Conservation (phyloP, 1,140 invertebrate genomes). For the fruit fly (Drosophila melanogaster) region Release_6_plus_ISO1_MT NT_033777.3:17182501-17183000, state of each 20-base stretch:
- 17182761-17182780: constrained; percentile 7
- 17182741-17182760: constrained; percentile 25
- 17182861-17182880: not conserved
- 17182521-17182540: constrained; percentile 62
- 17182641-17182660: constrained; percentile 51
- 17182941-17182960: not conserved
- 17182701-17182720: constrained; percentile 50
- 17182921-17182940: not conserved
- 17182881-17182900: not conserved
- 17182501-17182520: constrained; percentile 22
- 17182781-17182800: constrained; percentile 7
- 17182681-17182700: constrained; percentile 66
- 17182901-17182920: too few relatives aligned
- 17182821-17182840: not conserved
- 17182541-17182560: constrained; percentile 67
- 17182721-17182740: constrained; percentile 67
- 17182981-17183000: not conserved
- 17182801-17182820: constrained; percentile 11
- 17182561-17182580: constrained; percentile 45
- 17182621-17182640: constrained; percentile 9
- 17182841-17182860: not conserved
- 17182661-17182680: constrained; percentile 52
- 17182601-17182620: not conserved
- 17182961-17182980: not conserved
- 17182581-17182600: not conserved